Evolutionary conservation across 2,888 invertebrate species (phyloP), one percentile per base, ranked within the genome.

Genomic region (Drosophila ezoana): DNA sequence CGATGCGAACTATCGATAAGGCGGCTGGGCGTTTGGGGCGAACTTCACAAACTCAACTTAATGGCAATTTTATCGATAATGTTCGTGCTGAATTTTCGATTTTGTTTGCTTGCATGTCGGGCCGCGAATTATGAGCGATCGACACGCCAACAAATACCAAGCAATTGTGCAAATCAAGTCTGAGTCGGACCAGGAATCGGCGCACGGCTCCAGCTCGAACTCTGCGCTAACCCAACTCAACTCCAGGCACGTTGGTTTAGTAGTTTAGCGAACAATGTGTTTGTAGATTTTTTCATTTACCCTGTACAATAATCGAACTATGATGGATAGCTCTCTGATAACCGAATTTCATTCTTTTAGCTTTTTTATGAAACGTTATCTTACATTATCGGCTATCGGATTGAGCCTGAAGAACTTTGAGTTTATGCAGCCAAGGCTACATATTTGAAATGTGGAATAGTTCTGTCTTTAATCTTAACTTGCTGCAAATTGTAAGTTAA

Each of bases 61-160:
- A 89, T 90, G 89, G 86, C 83, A 89, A 89, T 90, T 89, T 89
- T 90, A 90, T 89, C 90, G 90, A 89, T 90, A 89, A 81, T 90
- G 90, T 90, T 89, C 89, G 90, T 89, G 89, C 80, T 87, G 85
- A 84, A 85, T 85, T 85, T 85, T 85, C 85, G 85, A 89, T 87
- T 89, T 81, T 88, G 81, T 79, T 87, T 89, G 85, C 82, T 85
- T 81, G 81, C 84, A 82, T 89, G 82, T 85, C 86, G 69, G 53
- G 65, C 52, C 59, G 65, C 82, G 73, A 86, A 86, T 86, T 86
- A 86, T 86, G 86, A 86, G 86, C 88, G 86, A 86, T 86, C 86
- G 88, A 89, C 86, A 86, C 86, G 86, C 86, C 74, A 86, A 79
- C 74, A 76, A 79, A 71, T 81, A 72, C 82, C 82, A 76, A 72